phyloP scores from a whole-genome alignment of 2,797 vertebrate species.

The Macropus fuliginosus region DNA sequence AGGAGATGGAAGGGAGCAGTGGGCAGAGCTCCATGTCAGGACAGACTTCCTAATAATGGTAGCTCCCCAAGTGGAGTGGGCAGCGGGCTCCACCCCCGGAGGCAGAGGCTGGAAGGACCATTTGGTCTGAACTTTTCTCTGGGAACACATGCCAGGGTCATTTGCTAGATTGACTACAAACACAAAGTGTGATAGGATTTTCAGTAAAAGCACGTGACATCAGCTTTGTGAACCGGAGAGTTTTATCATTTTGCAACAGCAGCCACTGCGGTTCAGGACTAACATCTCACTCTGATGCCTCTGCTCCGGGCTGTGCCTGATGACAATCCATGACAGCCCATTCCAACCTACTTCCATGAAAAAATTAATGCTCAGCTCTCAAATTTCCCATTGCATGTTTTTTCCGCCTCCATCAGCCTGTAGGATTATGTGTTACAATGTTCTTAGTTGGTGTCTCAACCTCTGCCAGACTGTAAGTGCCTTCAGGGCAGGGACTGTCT shows the following conservation, averaged over 20 bases:
- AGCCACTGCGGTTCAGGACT: background rate
- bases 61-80: background rate
- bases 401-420: too few relatives aligned
- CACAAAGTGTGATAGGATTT: background rate
- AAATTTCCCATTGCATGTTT: background rate
- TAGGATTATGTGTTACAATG: too few relatives aligned
- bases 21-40: background rate
- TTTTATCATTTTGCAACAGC: too few relatives aligned
- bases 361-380: background rate
- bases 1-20: too few relatives aligned
- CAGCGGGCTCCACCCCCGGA: background rate
- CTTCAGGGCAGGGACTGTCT: background rate
- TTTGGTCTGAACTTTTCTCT: background rate
- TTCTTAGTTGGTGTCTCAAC: background rate
- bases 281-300: background rate
- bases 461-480: background rate
- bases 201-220: too few relatives aligned
- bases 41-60: background rate
- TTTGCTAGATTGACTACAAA: background rate
- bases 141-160: too few relatives aligned
- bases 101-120: background rate
- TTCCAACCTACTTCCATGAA: background rate
- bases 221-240: background rate
- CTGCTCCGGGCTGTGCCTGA: background rate
- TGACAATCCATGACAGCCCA: background rate